Base-by-base conservation (phyloP, 2,797 vertebrate species). In the Acropternis orthonyx region DNA sequence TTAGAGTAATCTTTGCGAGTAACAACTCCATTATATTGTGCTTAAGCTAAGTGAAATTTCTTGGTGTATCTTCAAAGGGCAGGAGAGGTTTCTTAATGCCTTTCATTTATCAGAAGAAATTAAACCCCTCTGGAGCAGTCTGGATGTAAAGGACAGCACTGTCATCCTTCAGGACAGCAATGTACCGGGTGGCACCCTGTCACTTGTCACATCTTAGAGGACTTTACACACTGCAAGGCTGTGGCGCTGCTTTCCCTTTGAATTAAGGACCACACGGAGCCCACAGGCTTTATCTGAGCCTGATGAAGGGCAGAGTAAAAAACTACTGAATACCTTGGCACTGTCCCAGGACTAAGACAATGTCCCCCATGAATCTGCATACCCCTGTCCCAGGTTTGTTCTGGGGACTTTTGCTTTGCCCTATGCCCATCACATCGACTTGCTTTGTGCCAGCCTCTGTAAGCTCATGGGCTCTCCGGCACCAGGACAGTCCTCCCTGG, bases 31-130 rank as follows among this genome's bases (percentile, higher is more conserved):
- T 95, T 84, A 76, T 17, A 76, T 9, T 11, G 55, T 77, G 71
- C 52, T 85, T 76, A 67, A 59, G 30, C 19, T 11, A 55, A 90
- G 73, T 39, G 76, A 86, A 81, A 82, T 93, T 86, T 86, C 88
- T 73, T 76, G 67, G n/a, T 79, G 56, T 24, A 32, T 82, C 85
- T 85, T 89, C 76, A 92, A 96, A 95, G 92, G 82, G 69, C 93
- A 96, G 79, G 73, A 93, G 87, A 81, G 0, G 0, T 67, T 90
- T 72, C 58, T 52, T 86, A 59, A 69, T 84, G 93, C 41, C 74
- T 81, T 80, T 85, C 80, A 88, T 95, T 87, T 67, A 83, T 85
- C 80, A 90, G 77, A 51, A 72, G 48, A 78, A 81, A 90, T 74
- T 24, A 76, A 88, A 24, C 2, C 20, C 44, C 69, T 49, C 69